Evolutionary conservation across 2,797 vertebrate species (phyloP), one percentile per base, ranked within the genome.

Genomic region (Eurystomus glaucurus): DNA sequence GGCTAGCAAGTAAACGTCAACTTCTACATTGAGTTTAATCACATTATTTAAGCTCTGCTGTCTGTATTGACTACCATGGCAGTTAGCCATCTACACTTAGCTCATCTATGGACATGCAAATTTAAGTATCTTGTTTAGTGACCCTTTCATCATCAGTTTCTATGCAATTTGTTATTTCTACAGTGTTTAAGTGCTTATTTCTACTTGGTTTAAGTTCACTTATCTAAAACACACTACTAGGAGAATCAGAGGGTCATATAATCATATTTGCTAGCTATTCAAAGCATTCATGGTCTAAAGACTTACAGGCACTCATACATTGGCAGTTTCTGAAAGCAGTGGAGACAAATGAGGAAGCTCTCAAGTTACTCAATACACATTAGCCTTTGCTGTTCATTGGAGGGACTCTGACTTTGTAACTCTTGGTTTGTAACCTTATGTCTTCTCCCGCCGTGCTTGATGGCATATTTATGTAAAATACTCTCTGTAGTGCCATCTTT

Each of bases 401-500:
- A 79, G 39, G 21, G 62, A 72, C 25, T 52, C 68, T 80, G 57
- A 35, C 35, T 60, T 74, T 51, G 14, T 57, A 87, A 58, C 33
- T 54, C 37, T 79, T 48, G 11, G 25, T 85, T 87, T 76, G 16
- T 76, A 87, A 55, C 61, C 37, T 68, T 54, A 35, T 45, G 31
- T 43, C 48, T 75, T 87, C 37, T 31, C 50, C 25, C 35, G 15
- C 28, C 60, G 18, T 64, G 11, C 9, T 90, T 95, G 70, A 78
- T 51, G 48, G 43, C 11, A 58, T 89, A 45, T 74, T 93, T 87
- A 82, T 69, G 66, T 46, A 91, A 88, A 94, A 77, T 50, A n/a
- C 6, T 84, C 57, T n/a, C 60, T 83, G 46, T 58, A 39, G 71
- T 83, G 64, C 5, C 18, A 31, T 64, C 14, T 79, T 72, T 46